Conservation (phyloP, 2,797 vertebrate genomes). For the Sebastiscus tertius region DNA sequence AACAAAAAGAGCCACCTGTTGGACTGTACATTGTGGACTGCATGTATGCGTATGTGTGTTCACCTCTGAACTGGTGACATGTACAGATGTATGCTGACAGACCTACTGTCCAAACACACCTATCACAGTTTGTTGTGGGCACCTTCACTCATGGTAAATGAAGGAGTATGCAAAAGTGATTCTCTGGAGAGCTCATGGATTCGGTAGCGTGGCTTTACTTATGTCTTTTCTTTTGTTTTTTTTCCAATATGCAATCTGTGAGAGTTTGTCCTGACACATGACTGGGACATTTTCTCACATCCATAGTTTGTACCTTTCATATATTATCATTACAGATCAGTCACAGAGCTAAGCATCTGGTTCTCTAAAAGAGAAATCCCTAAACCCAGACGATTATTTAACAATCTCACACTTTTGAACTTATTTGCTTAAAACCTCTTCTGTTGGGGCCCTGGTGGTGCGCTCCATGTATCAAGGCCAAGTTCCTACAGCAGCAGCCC, state of each 20-base stretch:
- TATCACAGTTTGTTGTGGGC: slow-evolving; percentile 49
- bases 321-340: not conserved
- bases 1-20: slow-evolving; percentile 56
- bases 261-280: slow-evolving; percentile 18
- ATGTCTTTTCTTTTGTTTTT: slow-evolving; percentile 9
- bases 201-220: slow-evolving; percentile 65
- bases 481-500: not conserved
- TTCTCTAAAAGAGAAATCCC: not conserved
- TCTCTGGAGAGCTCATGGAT: slow-evolving; percentile 46
- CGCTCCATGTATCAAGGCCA: not conserved
- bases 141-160: slow-evolving; percentile 57
- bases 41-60: slow-evolving; percentile 59
- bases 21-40: slow-evolving; percentile 61
- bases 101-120: slow-evolving; percentile 40
- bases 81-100: slow-evolving; percentile 55
- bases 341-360: not conserved
- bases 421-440: not conserved
- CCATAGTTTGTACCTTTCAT: slow-evolving; percentile 1
- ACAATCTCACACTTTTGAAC: not conserved
- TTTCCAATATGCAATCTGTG: slow-evolving; percentile 72
- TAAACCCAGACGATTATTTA: not conserved
- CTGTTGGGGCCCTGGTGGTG: not conserved
- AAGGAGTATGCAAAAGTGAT: slow-evolving; percentile 67
- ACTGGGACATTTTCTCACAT: slow-evolving; percentile 29
- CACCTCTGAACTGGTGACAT: slow-evolving; percentile 51